phyloP scores from a whole-genome alignment of 2,113 vertebrate species.

The Irena cyanogastra region DNA sequence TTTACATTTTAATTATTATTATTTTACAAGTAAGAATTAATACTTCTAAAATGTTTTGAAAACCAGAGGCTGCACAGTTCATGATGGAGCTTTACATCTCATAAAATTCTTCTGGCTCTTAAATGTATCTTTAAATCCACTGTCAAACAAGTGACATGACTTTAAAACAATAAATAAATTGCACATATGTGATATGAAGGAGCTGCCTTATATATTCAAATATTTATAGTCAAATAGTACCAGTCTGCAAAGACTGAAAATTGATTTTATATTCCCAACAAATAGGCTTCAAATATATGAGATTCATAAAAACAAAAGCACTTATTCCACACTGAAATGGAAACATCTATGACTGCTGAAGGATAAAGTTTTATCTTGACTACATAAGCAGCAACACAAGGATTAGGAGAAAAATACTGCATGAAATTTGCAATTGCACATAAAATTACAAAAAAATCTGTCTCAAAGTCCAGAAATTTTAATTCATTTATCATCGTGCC shows the following conservation, averaged over 20 bases:
- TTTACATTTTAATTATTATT: not conserved
- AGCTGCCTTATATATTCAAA: not conserved
- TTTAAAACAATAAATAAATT: not conserved
- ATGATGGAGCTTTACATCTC: not conserved
- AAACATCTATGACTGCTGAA: not conserved
- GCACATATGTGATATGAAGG: not conserved
- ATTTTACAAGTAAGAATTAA: not conserved
- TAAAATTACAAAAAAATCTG: not conserved
- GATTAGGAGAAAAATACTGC: not conserved
- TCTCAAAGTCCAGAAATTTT: not conserved
- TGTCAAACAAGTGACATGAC: not conserved
- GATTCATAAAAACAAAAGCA: not conserved
- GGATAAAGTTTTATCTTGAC: not conserved
- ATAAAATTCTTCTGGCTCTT: not conserved
- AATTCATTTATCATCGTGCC: constrained; percentile 3
- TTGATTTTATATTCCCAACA: not conserved
- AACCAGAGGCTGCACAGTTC: not conserved
- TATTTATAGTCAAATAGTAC: not conserved
- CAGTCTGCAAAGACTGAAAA: not conserved
- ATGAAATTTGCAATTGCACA: not conserved
- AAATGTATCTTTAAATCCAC: not conserved
- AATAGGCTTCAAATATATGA: not conserved
- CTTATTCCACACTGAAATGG: not conserved
- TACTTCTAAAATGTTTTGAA: not conserved
- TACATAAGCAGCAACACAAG: not conserved